phyloP scores from a whole-genome alignment of 1,140 invertebrate genomes.

The Heterodera carotae region DNA sequence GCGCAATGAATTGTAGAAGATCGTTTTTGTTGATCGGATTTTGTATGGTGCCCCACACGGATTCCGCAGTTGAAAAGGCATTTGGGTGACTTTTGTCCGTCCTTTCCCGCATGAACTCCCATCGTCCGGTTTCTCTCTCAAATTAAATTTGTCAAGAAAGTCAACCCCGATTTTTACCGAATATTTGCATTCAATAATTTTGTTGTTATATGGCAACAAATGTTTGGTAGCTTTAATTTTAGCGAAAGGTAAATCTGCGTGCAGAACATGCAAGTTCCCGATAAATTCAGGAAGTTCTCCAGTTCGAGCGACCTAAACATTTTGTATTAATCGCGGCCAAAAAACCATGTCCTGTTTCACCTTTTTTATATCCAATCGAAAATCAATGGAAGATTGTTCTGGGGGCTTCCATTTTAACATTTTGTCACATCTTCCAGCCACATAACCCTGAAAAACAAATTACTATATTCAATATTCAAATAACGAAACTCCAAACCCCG shows the following conservation, averaged over 20 bases:
- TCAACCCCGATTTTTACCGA: conserved; percentile 57
- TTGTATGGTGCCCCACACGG: conserved; percentile 53
- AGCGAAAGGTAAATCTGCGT: conserved; percentile 58
- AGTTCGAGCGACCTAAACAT: conserved; percentile 68
- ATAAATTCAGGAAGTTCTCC: conserved; percentile 71
- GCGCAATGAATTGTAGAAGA: conserved; percentile 44
- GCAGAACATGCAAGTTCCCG: conserved; percentile 59
- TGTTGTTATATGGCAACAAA: conserved; percentile 80
- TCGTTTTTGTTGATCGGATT: conserved; percentile 52
- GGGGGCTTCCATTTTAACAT: conserved; percentile 97
- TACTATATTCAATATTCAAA: neutral
- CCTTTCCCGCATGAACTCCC: conserved; percentile 92
- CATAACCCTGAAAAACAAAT: conserved; percentile 77
- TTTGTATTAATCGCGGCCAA: neutral
- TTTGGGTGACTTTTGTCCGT: conserved; percentile 97
- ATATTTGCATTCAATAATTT: conserved; percentile 91
- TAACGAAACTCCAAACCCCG: conserved; percentile 67
- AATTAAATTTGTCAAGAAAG: neutral
- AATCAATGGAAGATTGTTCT: conserved; percentile 91
- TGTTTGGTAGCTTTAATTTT: conserved; percentile 76
- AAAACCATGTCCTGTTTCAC: too few species aligned
- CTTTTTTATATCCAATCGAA: conserved; percentile 79
- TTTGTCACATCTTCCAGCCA: conserved; percentile 77
- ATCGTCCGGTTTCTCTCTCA: conserved; percentile 69
- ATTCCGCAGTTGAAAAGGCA: conserved; percentile 52